These are phyloP conservation scores for Perca fluviatilis DNA, from an alignment of 2,113 vertebrate species.

Conservation along the genomic window DNA sequence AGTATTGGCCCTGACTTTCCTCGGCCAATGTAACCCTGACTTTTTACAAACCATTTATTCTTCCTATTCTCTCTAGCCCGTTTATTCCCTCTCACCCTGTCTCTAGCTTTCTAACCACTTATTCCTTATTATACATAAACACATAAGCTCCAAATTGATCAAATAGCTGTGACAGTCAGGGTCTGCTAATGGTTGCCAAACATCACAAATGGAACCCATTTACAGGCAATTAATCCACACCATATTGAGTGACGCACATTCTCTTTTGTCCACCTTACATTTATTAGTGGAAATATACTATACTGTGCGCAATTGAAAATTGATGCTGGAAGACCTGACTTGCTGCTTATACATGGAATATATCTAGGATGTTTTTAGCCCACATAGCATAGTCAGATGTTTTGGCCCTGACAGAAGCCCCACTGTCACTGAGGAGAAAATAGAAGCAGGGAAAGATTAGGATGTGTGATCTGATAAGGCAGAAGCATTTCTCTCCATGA, in stretches of 20 bases:
- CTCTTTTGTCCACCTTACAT: not conserved
- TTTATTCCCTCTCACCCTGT: not conserved
- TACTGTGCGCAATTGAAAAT: not conserved
- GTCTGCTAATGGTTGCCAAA: conserved; percentile 29
- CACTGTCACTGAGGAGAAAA: conserved; percentile 25
- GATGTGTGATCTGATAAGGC: conserved; percentile 11
- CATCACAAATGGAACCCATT: conserved; percentile 22
- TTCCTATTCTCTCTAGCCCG: not conserved
- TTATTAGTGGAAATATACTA: not conserved
- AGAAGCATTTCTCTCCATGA: conserved; percentile 13
- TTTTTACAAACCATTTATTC: conserved; percentile 16
- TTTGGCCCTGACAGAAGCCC: conserved; percentile 5
- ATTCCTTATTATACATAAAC: conserved; percentile 8
- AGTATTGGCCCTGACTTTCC: conserved; percentile 61
- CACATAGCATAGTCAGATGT: conserved; percentile 8
- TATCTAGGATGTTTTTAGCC: not conserved
- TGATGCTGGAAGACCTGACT: not conserved
- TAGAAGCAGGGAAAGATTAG: conserved; percentile 28
- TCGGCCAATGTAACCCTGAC: not conserved
- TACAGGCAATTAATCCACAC: conserved; percentile 18
- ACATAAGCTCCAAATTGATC: conserved; percentile 16
- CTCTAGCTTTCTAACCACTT: not conserved
- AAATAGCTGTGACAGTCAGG: conserved; percentile 4
- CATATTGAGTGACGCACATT: not conserved
- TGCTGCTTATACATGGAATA: not conserved